Evolutionary conservation across 1,140 invertebrate genomes (phyloP).

Genomic region (Yoshiicerus persimilis): DNA sequence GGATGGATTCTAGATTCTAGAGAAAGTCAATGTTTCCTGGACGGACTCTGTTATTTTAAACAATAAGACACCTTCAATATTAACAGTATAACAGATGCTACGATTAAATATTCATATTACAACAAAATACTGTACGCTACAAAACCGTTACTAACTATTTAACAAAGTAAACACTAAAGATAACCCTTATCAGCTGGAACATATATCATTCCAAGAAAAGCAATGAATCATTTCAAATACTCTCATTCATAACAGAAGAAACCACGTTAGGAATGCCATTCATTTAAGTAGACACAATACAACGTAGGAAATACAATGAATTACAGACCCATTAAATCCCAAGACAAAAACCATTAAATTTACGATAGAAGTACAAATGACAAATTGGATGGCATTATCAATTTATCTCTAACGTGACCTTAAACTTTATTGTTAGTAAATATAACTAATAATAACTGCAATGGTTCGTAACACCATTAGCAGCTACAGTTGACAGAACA

Average conservation of each 20-base stretch:
- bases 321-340: background rate
- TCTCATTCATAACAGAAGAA: background rate
- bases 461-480: background rate
- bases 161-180: background rate
- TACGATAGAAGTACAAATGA: background rate
- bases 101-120: background rate
- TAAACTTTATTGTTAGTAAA: background rate
- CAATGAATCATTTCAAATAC: background rate
- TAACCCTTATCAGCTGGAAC: no score
- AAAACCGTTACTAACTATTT: background rate
- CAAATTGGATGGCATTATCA: background rate
- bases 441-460: background rate
- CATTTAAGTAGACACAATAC: background rate
- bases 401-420: background rate
- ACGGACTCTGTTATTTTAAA: background rate
- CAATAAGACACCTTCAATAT: background rate
- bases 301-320: background rate
- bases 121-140: background rate
- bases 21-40: background rate
- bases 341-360: background rate
- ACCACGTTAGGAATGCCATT: background rate
- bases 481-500: background rate
- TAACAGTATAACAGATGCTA: background rate
- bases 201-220: background rate
- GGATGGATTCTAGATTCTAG: background rate